These are phyloP conservation scores for Chaenogobius annularis DNA, from an alignment of 2,113 vertebrate species.

Conservation along the genomic window DNA sequence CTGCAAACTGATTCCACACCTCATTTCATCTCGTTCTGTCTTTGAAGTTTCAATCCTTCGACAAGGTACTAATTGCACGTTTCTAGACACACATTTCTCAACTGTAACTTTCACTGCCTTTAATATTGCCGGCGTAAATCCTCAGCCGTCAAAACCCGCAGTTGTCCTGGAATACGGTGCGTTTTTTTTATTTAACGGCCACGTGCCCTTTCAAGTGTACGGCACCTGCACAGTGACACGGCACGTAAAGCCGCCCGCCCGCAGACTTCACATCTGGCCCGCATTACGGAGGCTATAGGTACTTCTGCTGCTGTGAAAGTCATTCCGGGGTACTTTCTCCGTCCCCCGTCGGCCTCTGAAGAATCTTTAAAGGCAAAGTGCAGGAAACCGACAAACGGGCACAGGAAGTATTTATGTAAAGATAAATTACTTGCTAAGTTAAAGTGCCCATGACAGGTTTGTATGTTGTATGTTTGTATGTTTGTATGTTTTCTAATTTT, in stretches of 20 bases:
- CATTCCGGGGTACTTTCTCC: slow-evolving; percentile 18
- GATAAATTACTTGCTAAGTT: no score
- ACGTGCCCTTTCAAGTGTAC: background rate
- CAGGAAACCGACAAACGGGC: slow-evolving; percentile 20
- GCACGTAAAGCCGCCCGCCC: background rate
- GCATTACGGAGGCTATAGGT: background rate
- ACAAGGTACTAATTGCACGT: background rate
- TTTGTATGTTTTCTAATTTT: no score
- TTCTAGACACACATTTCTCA: background rate
- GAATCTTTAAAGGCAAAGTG: slow-evolving; percentile 27
- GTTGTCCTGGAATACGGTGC: background rate
- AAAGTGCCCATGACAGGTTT: no score
- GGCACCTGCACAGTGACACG: slow-evolving; percentile 1
- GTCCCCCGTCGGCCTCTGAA: slow-evolving; percentile 33
- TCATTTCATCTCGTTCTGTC: no score
- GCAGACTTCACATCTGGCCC: background rate
- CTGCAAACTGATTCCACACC: no score
- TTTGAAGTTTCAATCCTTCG: no score
- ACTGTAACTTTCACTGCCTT: background rate
- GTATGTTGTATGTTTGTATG: no score
- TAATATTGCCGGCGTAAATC: background rate
- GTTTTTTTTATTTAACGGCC: background rate
- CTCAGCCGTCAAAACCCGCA: background rate
- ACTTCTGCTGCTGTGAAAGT: slow-evolving; percentile 15
- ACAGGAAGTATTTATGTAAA: slow-evolving; percentile 38